These are phyloP conservation scores for Pseudococcus jackbeardsleyi DNA, from an alignment of 2,888 invertebrate genomes.

Conservation along the genomic window DNA sequence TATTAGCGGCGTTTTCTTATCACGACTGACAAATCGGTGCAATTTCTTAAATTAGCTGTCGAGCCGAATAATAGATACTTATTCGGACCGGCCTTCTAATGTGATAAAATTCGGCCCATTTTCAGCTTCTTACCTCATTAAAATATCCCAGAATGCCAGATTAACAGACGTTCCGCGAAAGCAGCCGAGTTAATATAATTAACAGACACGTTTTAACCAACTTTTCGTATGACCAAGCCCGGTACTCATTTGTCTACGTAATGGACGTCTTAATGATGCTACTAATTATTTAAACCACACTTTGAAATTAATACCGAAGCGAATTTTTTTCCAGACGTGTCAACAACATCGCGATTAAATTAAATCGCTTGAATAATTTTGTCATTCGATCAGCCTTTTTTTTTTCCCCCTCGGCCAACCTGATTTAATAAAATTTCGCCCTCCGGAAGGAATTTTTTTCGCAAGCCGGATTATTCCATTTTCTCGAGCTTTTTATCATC, in stretches of 20 bases:
- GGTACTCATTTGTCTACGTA: slow-evolving; percentile 21
- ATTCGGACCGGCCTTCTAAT: background rate
- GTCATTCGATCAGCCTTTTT: background rate
- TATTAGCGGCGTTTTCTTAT: background rate
- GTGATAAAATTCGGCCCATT: slow-evolving; percentile 5
- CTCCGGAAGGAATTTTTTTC: background rate
- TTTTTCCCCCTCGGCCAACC: background rate
- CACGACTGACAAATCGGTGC: slow-evolving; percentile 22
- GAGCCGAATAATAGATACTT: slow-evolving; percentile 3
- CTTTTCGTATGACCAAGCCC: background rate
- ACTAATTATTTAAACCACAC: slow-evolving; percentile 22
- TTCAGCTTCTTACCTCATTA: slow-evolving; percentile 9
- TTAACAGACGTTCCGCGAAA: background rate
- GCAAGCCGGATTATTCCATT: too few relatives aligned
- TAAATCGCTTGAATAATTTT: slow-evolving; percentile 28
- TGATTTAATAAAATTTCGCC: background rate
- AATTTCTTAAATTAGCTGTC: slow-evolving; percentile 20
- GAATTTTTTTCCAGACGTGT: background rate
- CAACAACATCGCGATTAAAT: slow-evolving; percentile 13
- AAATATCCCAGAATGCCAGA: slow-evolving; percentile 21
- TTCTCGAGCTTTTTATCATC: too few relatives aligned
- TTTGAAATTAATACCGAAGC: slow-evolving; percentile 22
- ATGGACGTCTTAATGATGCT: slow-evolving; percentile 15
- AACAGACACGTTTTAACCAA: slow-evolving; percentile 41
- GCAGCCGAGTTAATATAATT: background rate